Conservation (phyloP, 2,888 invertebrate species). For the Deroplatys truncata region DNA sequence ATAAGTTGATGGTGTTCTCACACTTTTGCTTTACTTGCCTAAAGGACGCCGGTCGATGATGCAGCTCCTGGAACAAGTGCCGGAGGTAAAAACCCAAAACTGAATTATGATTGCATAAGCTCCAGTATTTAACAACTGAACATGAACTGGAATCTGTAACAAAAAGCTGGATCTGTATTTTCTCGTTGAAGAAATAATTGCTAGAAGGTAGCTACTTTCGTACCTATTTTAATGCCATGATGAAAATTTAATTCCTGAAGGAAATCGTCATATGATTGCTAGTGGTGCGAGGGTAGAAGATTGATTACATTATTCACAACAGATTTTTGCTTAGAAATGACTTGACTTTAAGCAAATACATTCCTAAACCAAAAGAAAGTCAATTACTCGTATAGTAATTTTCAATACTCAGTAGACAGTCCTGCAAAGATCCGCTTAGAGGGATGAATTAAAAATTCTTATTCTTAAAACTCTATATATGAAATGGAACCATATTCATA, state of each 20-base stretch:
- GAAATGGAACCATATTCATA: no score
- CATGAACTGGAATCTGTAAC: not conserved
- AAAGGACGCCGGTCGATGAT: not conserved
- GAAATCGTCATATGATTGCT: not conserved
- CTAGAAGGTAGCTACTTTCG: not conserved
- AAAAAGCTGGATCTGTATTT: not conserved
- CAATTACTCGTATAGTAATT: no score
- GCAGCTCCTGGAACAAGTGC: not conserved
- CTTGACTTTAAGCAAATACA: no score
- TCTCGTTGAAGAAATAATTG: not conserved
- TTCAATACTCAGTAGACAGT: no score
- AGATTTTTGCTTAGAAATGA: no score
- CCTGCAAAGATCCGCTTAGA: no score
- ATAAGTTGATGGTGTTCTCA: not conserved
- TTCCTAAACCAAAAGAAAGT: no score
- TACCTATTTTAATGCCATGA: not conserved
- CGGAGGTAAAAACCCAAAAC: not conserved
- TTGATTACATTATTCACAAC: no score
- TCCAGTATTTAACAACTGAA: not conserved
- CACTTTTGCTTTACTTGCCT: not conserved
- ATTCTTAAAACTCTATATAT: no score
- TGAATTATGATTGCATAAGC: not conserved
- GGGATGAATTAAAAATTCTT: no score
- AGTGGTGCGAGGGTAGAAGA: no score
- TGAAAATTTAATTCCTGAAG: not conserved